Evolutionary conservation across 1,140 invertebrate genomes (phyloP).

Genomic region (Adelges cooleyi): DNA sequence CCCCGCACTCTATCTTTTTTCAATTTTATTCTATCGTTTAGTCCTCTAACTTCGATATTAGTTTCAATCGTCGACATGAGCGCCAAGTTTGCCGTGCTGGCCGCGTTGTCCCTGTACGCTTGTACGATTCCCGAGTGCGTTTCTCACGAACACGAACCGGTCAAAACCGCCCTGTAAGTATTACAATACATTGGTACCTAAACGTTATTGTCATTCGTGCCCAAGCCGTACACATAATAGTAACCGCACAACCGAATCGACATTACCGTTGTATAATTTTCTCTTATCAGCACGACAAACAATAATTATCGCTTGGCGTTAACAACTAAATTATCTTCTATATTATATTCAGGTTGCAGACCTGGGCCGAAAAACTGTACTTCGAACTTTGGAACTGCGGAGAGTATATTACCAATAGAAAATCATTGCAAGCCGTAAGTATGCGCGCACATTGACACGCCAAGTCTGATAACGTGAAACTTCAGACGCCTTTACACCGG

Average conservation of each 20-base stretch:
- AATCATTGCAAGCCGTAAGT: constrained; percentile 19
- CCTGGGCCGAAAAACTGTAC: constrained; percentile 17
- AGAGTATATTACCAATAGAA: constrained; percentile 17
- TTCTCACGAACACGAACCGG: constrained; percentile 2
- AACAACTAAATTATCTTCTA: too few species aligned
- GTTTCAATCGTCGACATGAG: neutral
- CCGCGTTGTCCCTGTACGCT: neutral
- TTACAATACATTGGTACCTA: too few species aligned
- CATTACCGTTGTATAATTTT: too few species aligned
- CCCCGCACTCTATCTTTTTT: neutral
- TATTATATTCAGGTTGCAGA: neutral
- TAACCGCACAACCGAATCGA: too few species aligned
- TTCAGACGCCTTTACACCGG: too few species aligned
- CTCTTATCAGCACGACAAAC: too few species aligned
- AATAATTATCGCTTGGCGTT: too few species aligned
- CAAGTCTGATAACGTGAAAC: too few species aligned
- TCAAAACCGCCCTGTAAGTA: constrained; percentile 14
- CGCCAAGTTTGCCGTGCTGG: neutral
- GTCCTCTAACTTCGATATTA: too few species aligned
- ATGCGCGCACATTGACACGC: neutral
- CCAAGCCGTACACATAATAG: too few species aligned
- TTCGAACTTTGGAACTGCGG: constrained; percentile 22
- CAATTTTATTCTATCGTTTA: neutral
- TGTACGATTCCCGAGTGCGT: neutral
- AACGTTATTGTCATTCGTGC: too few species aligned